Evolutionary conservation across 2,888 invertebrate genomes (phyloP), one percentile per base, ranked within the genome.

Genomic region (Apamea epomidion): DNA sequence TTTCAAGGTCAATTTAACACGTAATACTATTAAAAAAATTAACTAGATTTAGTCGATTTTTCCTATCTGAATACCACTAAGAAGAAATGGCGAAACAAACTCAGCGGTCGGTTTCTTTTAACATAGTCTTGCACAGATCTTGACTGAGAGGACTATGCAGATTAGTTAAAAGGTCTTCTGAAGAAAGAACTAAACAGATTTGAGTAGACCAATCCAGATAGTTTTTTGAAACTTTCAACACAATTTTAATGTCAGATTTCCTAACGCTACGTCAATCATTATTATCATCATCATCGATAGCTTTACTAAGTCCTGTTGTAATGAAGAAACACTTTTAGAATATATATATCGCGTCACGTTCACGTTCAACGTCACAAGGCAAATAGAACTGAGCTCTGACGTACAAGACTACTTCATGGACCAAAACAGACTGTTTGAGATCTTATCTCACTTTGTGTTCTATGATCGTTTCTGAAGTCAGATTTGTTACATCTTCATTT

Each of bases 301-400:
- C 14, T 71, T 68, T 71, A 72, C 7, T n/a, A 51, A 18, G 14
- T 62, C 32, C 65, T 70, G 65, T 78, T 74, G 37, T 80, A 81
- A 77, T 58, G 68, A 76, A 29, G 16, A 18, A 72, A 65, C 79
- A 80, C 67, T 85, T 83, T 84, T 86, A 88, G 88, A 81, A 32
- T 37, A 60, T 60, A n/a, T 58, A 42, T 51, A 71, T 37, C 45
- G 54, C 88, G 78, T 89, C 88, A 87, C n/a, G 48, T 29, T 89
- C 88, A 87, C n/a, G 48, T 29, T 37, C 12, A 37, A 83, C 88
- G 86, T 87, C 88, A 87, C 32, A 68, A 10, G 70, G 45, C 37
- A 58, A 78, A 69, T 62, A 74, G 64, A 67, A 73, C 54, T 72
- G 37, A 1, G 16, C 51, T 72, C 64, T 88, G 85, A 87, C 89